These are phyloP conservation scores for Dinocampus coccinellae DNA, from an alignment of 2,888 invertebrate genomes.

Conservation along the genomic window DNA sequence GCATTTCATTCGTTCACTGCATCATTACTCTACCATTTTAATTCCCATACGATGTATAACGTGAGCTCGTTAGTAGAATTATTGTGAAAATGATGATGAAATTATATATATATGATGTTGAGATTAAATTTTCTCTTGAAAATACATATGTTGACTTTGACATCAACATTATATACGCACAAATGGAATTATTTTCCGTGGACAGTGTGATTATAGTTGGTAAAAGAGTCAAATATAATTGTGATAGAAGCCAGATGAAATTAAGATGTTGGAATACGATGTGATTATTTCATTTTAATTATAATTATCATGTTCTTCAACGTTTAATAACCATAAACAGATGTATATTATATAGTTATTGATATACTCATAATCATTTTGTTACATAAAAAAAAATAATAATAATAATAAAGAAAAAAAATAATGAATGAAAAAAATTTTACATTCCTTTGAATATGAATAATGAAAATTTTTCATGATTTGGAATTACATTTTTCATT, in stretches of 20 bases:
- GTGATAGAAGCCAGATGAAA: too few relatives aligned
- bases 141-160: background rate
- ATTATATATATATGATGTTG: conserved; percentile 9
- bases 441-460: too few relatives aligned
- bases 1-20: background rate
- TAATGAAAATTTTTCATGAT: too few relatives aligned
- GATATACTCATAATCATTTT: too few relatives aligned
- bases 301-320: too few relatives aligned
- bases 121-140: conserved; percentile 1
- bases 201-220: conserved; percentile 24
- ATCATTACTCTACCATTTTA: conserved; percentile 11
- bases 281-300: too few relatives aligned
- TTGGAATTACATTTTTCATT: background rate
- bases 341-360: too few relatives aligned
- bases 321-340: too few relatives aligned
- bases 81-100: conserved; percentile 22
- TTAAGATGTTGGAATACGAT: too few relatives aligned
- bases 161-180: background rate
- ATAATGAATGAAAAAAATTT: too few relatives aligned
- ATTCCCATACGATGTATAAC: conserved; percentile 7
- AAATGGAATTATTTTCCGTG: conserved; percentile 11
- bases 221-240: background rate
- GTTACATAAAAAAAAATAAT: too few relatives aligned
- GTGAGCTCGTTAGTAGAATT: conserved; percentile 22
- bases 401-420: too few relatives aligned